Evolutionary conservation across 2,797 vertebrate genomes (phyloP), one percentile per base, ranked within the genome.

Genomic region (Neosilurus hyrtlii): DNA sequence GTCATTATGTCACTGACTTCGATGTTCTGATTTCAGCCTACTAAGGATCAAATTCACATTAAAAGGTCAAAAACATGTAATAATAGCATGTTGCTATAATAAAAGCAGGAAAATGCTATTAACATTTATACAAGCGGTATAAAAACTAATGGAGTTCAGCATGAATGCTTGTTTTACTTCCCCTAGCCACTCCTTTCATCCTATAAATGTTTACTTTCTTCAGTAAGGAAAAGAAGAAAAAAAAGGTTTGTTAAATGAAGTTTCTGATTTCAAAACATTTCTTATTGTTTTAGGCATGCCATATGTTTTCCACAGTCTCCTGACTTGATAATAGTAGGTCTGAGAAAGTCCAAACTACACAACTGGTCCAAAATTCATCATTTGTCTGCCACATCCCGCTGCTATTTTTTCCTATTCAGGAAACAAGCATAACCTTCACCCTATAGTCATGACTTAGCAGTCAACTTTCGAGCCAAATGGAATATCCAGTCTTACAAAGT

Each of bases 1-100:
- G 57, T 16, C 78, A 80, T 67, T 88, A 89, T 79, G 84, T 85
- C 81, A 81, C 85, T 43, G n/a, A 83, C 82, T 77, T 75, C 81
- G 85, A 80, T 82, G 81, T 37, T 72, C 63, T 83, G n/a, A 9
- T 66, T 71, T 24, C 4, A 62, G 74, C 2, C 16, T 59, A 75
- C 22, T 56, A 75, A 57, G 54, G 43, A 73, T 35, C 20, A 67
- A 56, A 49, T 15, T 76, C 62, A 70, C 54, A 82, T 68, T 43
- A 63, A 66, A 85, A 73, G 59, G 30, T 62, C 30, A 86, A 57
- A 75, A 65, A 75, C 24, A 18, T 78, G 72, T 67, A 79, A 81
- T 30, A 49, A 15, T 30, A 63, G 54, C 35, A 18, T 43, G 22
- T 9, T 35, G 9, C 71, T 63, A 61, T 76, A 35, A 43, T 43